A percentile compares a stretch with the other conserved stretches of the same genome.
phyloP scores from a whole-genome alignment of 2,113 vertebrate genomes.

The Steatornis caripensis region DNA sequence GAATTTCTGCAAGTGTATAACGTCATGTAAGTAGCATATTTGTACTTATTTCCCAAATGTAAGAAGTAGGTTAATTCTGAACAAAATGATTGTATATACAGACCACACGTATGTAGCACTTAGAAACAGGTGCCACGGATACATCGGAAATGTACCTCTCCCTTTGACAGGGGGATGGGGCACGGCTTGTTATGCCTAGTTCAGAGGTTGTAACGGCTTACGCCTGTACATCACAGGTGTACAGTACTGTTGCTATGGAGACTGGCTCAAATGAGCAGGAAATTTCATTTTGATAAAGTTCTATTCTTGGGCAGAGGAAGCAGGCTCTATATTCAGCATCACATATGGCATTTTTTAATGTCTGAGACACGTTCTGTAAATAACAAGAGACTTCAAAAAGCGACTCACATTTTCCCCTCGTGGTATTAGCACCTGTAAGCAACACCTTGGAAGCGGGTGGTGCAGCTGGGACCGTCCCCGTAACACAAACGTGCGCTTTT shows the following conservation, averaged over 20 bases:
- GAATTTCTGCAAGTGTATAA: slow-evolving; percentile 7
- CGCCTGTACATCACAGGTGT: slow-evolving; percentile 9
- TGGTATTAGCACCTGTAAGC: background rate
- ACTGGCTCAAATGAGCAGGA: slow-evolving; percentile 22
- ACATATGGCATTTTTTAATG: background rate
- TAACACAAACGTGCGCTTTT: fast-evolving
- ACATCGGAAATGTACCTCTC: background rate
- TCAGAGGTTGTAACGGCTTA: background rate
- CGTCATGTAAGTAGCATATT: background rate
- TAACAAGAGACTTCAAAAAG: background rate
- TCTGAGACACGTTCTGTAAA: background rate
- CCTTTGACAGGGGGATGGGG: background rate
- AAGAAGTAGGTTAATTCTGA: background rate
- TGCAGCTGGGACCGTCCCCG: background rate
- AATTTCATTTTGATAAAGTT: slow-evolving; percentile 54
- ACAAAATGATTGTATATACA: background rate
- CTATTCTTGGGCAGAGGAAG: slow-evolving; percentile 22
- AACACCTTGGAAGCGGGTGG: background rate
- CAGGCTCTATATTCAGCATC: background rate
- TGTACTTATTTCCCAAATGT: slow-evolving; percentile 3
- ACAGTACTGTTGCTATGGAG: slow-evolving; percentile 34
- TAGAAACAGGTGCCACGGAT: background rate
- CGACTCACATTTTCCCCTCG: background rate
- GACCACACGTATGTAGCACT: background rate
- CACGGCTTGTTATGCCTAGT: background rate